Evolutionary conservation across 2,113 vertebrate species (phyloP), one percentile per base, ranked within the genome.

Genomic region (Heterotilapia buettikoferi): DNA sequence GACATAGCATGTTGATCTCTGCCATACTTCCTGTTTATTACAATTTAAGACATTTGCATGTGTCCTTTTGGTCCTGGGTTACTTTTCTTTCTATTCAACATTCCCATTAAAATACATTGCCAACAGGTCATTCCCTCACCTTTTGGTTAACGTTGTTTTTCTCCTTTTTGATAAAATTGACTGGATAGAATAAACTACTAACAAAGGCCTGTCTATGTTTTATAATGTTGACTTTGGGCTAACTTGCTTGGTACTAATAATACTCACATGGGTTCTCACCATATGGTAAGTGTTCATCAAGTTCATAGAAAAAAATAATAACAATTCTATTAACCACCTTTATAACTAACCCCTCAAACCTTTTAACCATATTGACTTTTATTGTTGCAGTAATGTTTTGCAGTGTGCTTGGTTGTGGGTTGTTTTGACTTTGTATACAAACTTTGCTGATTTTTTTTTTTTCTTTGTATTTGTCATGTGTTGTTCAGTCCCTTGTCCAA

Each of bases 401-500:
- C 53, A 54, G n/a, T 78, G 21, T 57, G 21, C 36, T 88, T 88
- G 83, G 85, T 87, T 90, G 81, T 85, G 93, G 91, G 90, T 86
- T 38, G 8, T 50, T 16, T 82, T 5, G n/a, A 2, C 80, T 59
- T 63, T 56, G 5, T 82, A 86, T 19, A 2, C 11, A 89, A 66
- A 89, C 11, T 29, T 86, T 33, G 16, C 59, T 78, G 73, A 85
- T 61, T 14, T 19, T 83, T 11, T 24, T 24, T 54, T 36, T 50
- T 78, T 31, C 73, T 78, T 29, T 78, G 73, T 78, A 4, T 84
- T 31, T 88, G 26, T 68, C 24, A 24, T 68, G 16, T 88, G 24
- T 78, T 94, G 90, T 88, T 83, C 89, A 99, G 99, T 99, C 98
- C 38, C 96, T 99, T 93, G 98, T 99, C 86, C 99, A 99, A 96